Base-by-base conservation (phyloP, 2,113 vertebrate species). In the Porphyrio hochstetteri region DNA sequence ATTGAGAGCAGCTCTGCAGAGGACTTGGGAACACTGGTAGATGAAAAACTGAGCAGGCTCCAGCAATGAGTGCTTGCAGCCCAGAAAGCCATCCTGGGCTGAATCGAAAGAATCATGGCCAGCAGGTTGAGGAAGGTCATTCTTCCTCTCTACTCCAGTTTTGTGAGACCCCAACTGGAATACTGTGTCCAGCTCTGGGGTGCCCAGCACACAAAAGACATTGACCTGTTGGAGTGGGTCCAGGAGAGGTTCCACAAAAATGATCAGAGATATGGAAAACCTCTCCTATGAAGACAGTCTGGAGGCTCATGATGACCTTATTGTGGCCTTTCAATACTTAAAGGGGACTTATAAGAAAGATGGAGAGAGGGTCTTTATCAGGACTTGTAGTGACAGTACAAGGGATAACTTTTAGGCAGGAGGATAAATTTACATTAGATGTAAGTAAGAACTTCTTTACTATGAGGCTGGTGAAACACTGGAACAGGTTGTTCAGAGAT, bases 151-250 rank as follows among this genome's bases (percentile, higher is more conserved):
- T 61, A 4, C 27, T 38, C 16, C 2, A 16, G 21, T 24, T 23
- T 50, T 24, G 7, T 48, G 46, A 84, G 13, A 40, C 44, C 4
- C 16, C 24, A 82, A 5, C 10, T 36, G 50, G 20, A 64, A 2
- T 33, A 8, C 48, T 50, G 18, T 5, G 0, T 44, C 5, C 33
- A 44, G 12, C 25, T 44, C 9, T 31, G 29, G 10, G 18, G 5
- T 3, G 2, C 16, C 16, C 36, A 83, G 14, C 16, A 48, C 1
- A 40, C 12, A 18, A 86, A 35, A 44, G 16, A 44, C 9, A 24
- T 19, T 6, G 5, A 27, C 5, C 3, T n/a, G 18, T 61, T 65
- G 7, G 15, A 42, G 0, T 10, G 13, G 3, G 16, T 67, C 25
- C 36, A 63, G n/a, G 68, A 27, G 3, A 48, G 6, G 11, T 46